Base-by-base conservation (phyloP, 2,113 vertebrate species). In the Scomber colias region DNA sequence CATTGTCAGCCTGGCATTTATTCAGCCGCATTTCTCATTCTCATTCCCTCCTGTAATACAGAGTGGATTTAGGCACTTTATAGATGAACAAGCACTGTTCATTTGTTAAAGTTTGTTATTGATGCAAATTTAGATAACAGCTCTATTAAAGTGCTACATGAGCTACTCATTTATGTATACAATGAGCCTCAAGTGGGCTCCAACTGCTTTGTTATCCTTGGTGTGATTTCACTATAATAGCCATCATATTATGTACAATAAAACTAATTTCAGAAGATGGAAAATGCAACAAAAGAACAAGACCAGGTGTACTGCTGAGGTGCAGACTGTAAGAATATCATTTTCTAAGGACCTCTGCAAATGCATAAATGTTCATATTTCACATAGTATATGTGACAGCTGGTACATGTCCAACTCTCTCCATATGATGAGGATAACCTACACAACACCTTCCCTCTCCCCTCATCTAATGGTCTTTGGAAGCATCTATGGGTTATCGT, bases 81-180 rank as follows among this genome's bases (percentile, higher is more conserved):
- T 71, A 70, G 55, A 89, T 91, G 86, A 88, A 82, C 70, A 49
- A 81, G 77, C 72, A 15, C 44, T 45, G 75, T 69, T 84, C 48
- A 63, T 87, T 82, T 75, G 65, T 76, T 85, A 75, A 78, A 76
- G 60, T 77, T 63, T 12, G 14, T 74, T 76, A 80, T 44, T 78
- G 74, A 91, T 87, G 71, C 80, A 84, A 77, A 90, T 81, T 64
- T 77, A 84, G 75, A 89, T 82, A 85, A 69, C 68, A 75, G 75
- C 69, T 72, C 62, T 79, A 74, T 87, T 71, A 82, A 49, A 72
- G 68, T 19, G 62, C 24, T 51, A 59, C 19, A n/a, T 16, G 21
- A 71, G 75, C 4, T 13, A 57, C 50, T 59, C 61, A 64, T 74
- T 77, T 51, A 49, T 60, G 51, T 78, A 48, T 19, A 75, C 30